phyloP scores from a whole-genome alignment of 1,140 invertebrate species.

The Hylaeus anthracinus region DNA sequence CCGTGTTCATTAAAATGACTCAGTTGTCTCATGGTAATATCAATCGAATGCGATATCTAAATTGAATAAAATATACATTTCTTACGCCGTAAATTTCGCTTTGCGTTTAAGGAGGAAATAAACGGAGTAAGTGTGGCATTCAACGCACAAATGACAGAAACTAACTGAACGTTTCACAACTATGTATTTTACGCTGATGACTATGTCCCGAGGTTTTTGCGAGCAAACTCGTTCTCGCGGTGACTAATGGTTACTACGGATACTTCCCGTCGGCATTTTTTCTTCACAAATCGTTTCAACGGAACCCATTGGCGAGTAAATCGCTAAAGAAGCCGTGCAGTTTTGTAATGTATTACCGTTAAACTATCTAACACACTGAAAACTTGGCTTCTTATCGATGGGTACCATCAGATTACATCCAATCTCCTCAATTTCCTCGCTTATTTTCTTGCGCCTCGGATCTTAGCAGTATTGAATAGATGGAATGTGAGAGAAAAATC shows the following conservation, averaged over 20 bases:
- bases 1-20: neutral
- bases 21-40: neutral
- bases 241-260: constrained; percentile 25
- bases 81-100: neutral
- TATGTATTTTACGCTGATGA: constrained; percentile 29
- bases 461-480: neutral
- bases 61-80: neutral
- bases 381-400: constrained; percentile 32
- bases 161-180: constrained; percentile 6
- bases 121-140: neutral
- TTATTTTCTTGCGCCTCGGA: neutral
- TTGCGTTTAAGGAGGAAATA: neutral
- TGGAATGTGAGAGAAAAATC: neutral
- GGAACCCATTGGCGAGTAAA: neutral
- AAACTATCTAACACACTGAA: constrained; percentile 15
- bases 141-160: neutral
- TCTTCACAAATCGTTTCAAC: neutral
- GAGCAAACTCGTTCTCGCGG: constrained; percentile 1
- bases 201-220: constrained; percentile 36
- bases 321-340: constrained; percentile 1
- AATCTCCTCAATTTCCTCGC: constrained; percentile 34
- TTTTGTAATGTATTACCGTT: constrained; percentile 39
- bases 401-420: constrained; percentile 4
- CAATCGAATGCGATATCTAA: neutral
- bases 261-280: constrained; percentile 36